Conservation (phyloP, 2,113 vertebrate species). For the Charadrius vociferus region DNA sequence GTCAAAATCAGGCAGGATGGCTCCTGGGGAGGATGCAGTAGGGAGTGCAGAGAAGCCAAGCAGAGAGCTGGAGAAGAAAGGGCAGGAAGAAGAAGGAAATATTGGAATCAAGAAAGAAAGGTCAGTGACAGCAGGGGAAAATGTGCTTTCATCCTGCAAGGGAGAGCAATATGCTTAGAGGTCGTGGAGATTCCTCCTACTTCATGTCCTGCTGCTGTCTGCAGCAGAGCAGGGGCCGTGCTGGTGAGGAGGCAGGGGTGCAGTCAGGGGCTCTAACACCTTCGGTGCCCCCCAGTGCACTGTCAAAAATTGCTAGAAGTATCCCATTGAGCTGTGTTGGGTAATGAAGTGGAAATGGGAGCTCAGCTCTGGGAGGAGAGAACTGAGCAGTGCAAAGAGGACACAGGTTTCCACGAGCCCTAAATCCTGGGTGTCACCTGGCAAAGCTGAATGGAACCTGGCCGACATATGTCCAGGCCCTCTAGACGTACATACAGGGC, state of each 20-base stretch:
- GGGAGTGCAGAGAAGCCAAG: neutral
- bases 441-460: neutral
- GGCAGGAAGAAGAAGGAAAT: neutral
- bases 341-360: neutral
- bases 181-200: neutral
- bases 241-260: neutral
- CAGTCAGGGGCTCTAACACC: neutral
- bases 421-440: neutral
- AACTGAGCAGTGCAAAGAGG: neutral
- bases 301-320: neutral
- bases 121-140: neutral
- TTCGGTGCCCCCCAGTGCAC: neutral
- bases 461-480: neutral
- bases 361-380: neutral
- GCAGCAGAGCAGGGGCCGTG: rapidly evolving
- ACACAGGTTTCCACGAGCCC: neutral
- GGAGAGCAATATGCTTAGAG: neutral
- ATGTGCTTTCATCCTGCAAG: neutral
- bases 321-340: neutral
- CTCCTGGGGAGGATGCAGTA: neutral
- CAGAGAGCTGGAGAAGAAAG: neutral
- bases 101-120: neutral
- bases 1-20: neutral
- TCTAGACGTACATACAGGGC: neutral
- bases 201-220: neutral